Base-by-base conservation (phyloP, 2,888 invertebrate species). In the Synanthedon tipuliformis region DNA sequence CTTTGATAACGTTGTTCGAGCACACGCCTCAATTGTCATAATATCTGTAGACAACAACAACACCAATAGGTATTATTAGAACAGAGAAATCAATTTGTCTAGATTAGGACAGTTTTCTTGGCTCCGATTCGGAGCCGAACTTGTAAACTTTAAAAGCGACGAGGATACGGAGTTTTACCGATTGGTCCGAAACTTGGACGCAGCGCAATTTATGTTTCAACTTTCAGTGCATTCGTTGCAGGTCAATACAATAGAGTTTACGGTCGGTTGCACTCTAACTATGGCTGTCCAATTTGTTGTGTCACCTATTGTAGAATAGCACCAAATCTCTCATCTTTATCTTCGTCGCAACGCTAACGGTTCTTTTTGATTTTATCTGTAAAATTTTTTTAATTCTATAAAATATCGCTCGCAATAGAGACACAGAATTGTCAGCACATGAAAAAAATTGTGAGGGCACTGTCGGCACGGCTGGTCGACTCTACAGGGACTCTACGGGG, bases 151-250 rank as follows among this genome's bases (percentile, higher is more conserved):
- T 41, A 51, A 48, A n/a, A 10, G 48, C 34, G 12, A 18, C 45
- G n/a, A 15, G 11, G 45, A 45, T 45, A 45, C 45, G 45, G 8
- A 45, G n/a, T 45, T 12, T n/a, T 13, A n/a, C 45, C 49, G 50
- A 54, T 50, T 52, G 54, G 53, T 50, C 53, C 50, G 34, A 34
- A 57, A 61, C 63, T 60, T 55, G 59, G 72, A 71, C 68, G 66
- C 59, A 58, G 61, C 66, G 69, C 60, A 71, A 74, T 79, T 78
- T 80, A 80, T 78, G 65, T 66, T 61, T 60, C 52, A 78, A 78
- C 64, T 77, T 76, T 70, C 61, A 66, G 73, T 71, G 65, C 64
- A 65, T 64, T 65, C 65, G 59, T 66, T 67, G 66, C 70, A 71
- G 71, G 73, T 72, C 75, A 73, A 69, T 74, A 73, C 73, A 69